Percentiles rank a stretch among this genome's conserved stretches.
Evolutionary conservation across 2,113 vertebrate species (phyloP).

Genomic region (Chroicocephalus ridibundus): DNA sequence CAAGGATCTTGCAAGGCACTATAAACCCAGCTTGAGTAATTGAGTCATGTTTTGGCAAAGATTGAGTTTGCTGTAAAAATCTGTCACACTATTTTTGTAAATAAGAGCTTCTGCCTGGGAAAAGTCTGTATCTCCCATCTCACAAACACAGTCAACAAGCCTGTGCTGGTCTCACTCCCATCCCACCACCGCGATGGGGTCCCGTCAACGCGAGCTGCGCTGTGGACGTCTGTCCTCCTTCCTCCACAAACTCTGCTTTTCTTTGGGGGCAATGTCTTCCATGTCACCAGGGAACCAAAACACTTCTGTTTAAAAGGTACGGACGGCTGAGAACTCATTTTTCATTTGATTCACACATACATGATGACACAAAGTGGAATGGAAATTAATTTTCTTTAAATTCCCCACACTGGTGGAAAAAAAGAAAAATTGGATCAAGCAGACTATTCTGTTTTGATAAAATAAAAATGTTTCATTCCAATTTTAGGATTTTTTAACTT

Average conservation of each 20-base stretch:
- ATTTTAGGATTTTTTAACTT: not conserved
- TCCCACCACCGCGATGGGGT: accelerated
- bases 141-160: not conserved
- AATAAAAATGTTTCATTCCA: not conserved
- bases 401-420: not conserved
- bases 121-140: not conserved
- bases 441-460: not conserved
- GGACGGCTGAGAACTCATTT: not conserved
- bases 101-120: not conserved
- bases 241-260: not conserved
- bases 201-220: accelerated
- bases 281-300: not conserved
- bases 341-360: not conserved
- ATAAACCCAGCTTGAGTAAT: not conserved
- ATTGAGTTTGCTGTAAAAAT: not conserved
- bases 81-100: not conserved
- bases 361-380: not conserved
- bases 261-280: not conserved
- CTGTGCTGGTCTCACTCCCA: not conserved
- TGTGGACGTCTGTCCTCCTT: not conserved
- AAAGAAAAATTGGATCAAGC: not conserved
- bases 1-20: not conserved
- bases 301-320: not conserved
- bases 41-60: not conserved
- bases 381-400: not conserved